phyloP scores from a whole-genome alignment of 2,113 vertebrate genomes.

The Nycticorax nycticorax region DNA sequence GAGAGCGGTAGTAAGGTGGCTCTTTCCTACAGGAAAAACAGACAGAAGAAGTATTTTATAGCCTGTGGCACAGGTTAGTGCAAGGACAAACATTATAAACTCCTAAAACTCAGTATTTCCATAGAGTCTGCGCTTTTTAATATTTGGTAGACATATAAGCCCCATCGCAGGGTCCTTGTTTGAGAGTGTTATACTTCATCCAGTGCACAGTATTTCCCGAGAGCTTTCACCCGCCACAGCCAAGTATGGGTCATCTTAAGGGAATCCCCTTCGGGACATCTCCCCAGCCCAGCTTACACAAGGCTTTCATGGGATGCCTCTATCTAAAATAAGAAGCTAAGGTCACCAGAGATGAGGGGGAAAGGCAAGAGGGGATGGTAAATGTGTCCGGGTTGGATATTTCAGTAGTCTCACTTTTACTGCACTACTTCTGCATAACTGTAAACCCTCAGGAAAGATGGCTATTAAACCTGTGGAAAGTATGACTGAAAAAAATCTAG shows the following conservation, averaged over 20 bases:
- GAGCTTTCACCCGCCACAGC: not conserved
- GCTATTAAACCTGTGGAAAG: not conserved
- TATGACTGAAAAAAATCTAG: not conserved
- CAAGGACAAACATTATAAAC: not conserved
- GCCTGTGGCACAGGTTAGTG: not conserved
- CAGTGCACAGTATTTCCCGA: not conserved
- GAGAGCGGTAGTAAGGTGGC: not conserved
- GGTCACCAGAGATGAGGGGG: not conserved
- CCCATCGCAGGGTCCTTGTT: rapidly evolving
- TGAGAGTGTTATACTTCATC: not conserved
- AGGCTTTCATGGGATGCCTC: not conserved
- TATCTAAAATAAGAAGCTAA: not conserved
- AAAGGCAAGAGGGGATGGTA: not conserved
- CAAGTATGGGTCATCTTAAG: not conserved
- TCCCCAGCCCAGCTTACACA: not conserved
- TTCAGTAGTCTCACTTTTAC: not conserved
- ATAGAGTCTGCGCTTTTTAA: not conserved
- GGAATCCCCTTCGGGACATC: not conserved
- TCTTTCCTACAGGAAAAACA: not conserved
- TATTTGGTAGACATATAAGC: not conserved
- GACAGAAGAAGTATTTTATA: not conserved
- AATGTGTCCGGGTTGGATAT: not conserved
- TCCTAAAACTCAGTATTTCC: not conserved
- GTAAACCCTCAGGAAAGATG: not conserved
- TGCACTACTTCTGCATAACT: not conserved